Evolutionary conservation across 2,113 vertebrate species (phyloP).

Genomic region (western clawed frog (Xenopus tropicalis)): DNA sequence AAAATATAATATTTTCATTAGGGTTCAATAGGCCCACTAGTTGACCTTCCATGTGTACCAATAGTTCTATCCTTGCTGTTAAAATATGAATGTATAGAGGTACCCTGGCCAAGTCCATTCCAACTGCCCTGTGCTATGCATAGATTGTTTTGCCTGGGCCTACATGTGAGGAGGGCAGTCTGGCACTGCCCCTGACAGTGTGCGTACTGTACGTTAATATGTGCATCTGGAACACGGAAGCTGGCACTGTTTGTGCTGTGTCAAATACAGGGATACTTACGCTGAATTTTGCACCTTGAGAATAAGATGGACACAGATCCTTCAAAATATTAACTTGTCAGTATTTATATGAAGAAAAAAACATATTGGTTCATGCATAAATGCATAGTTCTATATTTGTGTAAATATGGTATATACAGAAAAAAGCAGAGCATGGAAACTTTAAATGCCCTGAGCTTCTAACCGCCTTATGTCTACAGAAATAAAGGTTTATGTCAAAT

Average conservation of each 20-base stretch:
- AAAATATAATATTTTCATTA: too few relatives aligned
- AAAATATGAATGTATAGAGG: too few relatives aligned
- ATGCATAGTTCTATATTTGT: conserved; percentile 11
- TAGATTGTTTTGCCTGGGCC: too few relatives aligned
- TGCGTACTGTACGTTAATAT: not conserved
- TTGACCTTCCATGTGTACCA: too few relatives aligned
- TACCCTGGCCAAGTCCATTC: too few relatives aligned
- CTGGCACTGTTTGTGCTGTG: not conserved
- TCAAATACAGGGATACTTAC: not conserved
- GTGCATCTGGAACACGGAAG: not conserved
- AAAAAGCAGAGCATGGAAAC: conserved; percentile 10
- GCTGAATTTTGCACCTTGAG: not conserved
- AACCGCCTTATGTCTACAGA: conserved; percentile 17
- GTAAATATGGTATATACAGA: conserved; percentile 7
- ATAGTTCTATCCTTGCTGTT: too few relatives aligned
- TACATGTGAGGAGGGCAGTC: not conserved
- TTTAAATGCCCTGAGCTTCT: conserved; percentile 13
- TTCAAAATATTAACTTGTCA: not conserved
- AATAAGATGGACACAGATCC: not conserved
- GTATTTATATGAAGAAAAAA: conserved; percentile 14
- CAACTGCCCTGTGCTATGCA: too few relatives aligned
- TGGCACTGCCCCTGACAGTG: conserved; percentile 7
- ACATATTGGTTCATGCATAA: not conserved
- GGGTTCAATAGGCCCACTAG: too few relatives aligned
- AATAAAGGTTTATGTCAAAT: conserved; percentile 13